Percentiles rank a stretch among this genome's conserved stretches.
These are phyloP conservation scores for Ophion ventricosus DNA, from an alignment of 2,888 invertebrate species.

Conservation along the genomic window DNA sequence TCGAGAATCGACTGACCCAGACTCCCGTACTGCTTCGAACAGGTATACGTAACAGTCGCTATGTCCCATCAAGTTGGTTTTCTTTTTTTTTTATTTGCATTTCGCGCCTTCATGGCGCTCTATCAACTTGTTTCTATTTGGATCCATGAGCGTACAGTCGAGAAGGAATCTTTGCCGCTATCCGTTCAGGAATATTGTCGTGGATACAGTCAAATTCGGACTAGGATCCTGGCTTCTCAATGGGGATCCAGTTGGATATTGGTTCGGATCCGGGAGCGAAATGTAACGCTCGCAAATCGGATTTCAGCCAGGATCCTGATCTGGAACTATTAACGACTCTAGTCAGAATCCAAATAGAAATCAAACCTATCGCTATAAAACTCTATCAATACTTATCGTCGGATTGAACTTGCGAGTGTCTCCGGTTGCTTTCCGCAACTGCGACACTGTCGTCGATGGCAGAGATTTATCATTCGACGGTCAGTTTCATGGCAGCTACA, in stretches of 20 bases:
- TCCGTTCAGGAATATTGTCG: no score
- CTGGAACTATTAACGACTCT: no score
- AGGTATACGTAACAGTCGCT: background rate
- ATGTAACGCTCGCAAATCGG: no score
- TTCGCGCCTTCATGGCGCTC: slow-evolving; percentile 40
- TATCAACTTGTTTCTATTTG: no score
- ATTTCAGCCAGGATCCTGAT: no score
- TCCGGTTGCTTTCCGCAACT: background rate
- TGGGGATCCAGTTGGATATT: no score
- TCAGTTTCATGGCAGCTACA: background rate
- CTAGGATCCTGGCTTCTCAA: no score
- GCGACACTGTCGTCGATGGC: background rate
- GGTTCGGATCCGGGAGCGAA: no score
- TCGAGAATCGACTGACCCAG: slow-evolving; percentile 46
- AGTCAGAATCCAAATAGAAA: no score
- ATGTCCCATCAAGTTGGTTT: background rate
- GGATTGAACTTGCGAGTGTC: background rate
- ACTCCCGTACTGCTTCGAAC: slow-evolving; percentile 23
- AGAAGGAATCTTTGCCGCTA: no score
- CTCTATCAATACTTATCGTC: background rate
- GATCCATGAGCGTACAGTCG: no score
- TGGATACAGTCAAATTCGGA: no score
- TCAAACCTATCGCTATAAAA: background rate
- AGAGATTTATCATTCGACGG: background rate
- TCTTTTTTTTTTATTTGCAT: background rate